A percentile compares a stretch with the other conserved stretches of the same genome.
phyloP scores from a whole-genome alignment of 2,888 invertebrate species.

The Cephonodes hylas region DNA sequence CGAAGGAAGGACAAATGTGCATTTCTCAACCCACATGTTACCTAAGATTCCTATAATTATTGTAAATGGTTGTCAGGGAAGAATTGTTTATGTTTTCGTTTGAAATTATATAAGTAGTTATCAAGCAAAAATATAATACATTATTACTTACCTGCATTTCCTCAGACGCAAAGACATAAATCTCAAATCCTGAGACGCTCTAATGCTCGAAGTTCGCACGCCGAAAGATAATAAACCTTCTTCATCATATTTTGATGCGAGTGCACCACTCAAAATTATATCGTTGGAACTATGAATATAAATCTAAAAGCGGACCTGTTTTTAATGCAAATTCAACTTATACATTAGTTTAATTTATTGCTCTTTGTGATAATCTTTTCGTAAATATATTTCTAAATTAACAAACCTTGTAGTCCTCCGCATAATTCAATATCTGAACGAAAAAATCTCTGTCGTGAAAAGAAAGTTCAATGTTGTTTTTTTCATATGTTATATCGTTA shows the following conservation, averaged over 20 bases:
- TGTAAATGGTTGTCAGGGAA: too few species aligned
- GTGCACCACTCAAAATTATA: constrained; percentile 52
- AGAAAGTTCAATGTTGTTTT: constrained; percentile 62
- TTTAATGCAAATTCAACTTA: background rate
- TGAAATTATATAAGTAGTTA: background rate
- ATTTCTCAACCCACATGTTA: too few species aligned
- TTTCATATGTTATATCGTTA: constrained; percentile 36
- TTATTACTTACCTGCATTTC: constrained; percentile 60
- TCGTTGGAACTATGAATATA: constrained; percentile 70
- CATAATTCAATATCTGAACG: constrained; percentile 58
- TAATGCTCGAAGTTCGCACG: constrained; percentile 61
- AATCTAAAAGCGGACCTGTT: constrained; percentile 43
- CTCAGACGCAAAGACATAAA: constrained; percentile 46
- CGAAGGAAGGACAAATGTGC: too few species aligned
- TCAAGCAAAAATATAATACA: background rate
- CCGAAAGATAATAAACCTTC: constrained; percentile 59
- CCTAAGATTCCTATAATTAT: too few species aligned
- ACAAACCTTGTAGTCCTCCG: constrained; percentile 58
- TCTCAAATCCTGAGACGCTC: constrained; percentile 54
- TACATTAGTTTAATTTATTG: background rate
- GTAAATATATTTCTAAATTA: too few species aligned
- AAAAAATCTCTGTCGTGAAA: constrained; percentile 67
- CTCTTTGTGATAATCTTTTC: background rate
- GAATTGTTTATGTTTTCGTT: too few species aligned
- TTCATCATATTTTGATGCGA: constrained; percentile 45